phyloP scores from a whole-genome alignment of 1,140 invertebrate species.

The Eciton burchellii region DNA sequence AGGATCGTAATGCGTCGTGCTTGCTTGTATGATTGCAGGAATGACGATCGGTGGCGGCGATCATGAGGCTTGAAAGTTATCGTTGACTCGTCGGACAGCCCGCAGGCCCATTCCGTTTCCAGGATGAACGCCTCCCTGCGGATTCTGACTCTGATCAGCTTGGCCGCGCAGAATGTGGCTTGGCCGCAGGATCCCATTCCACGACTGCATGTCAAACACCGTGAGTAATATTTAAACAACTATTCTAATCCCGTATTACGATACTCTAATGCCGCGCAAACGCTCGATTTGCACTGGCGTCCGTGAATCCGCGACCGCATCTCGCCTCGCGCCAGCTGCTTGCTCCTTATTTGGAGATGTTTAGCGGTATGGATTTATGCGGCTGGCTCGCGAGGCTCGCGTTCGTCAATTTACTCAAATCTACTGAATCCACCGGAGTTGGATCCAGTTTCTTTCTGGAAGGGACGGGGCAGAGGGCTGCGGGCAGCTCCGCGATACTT shows the following conservation, averaged over 20 bases:
- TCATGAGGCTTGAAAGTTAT: slow-evolving; percentile 73
- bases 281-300: neutral
- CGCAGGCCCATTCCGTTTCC: slow-evolving; percentile 74
- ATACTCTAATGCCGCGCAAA: neutral
- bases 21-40: slow-evolving; percentile 65
- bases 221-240: slow-evolving; percentile 74
- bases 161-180: slow-evolving; percentile 74
- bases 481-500: neutral
- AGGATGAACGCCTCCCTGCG: slow-evolving; percentile 76
- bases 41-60: slow-evolving; percentile 70
- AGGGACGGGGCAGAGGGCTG: too few relatives aligned
- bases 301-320: neutral
- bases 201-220: slow-evolving; percentile 81
- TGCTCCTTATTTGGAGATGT: neutral
- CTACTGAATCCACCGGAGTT: too few relatives aligned
- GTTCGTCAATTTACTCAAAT: too few relatives aligned
- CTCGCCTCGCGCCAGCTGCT: neutral
- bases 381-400: neutral
- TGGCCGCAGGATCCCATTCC: slow-evolving; percentile 82
- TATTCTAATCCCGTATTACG: neutral
- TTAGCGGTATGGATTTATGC: neutral
- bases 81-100: slow-evolving; percentile 71
- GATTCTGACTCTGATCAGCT: slow-evolving; percentile 77
- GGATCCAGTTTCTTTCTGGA: too few relatives aligned
- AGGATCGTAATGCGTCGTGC: neutral